Conservation (phyloP, 2,113 vertebrate species). For the Sinocyclocheilus anshuiensis region DNA sequence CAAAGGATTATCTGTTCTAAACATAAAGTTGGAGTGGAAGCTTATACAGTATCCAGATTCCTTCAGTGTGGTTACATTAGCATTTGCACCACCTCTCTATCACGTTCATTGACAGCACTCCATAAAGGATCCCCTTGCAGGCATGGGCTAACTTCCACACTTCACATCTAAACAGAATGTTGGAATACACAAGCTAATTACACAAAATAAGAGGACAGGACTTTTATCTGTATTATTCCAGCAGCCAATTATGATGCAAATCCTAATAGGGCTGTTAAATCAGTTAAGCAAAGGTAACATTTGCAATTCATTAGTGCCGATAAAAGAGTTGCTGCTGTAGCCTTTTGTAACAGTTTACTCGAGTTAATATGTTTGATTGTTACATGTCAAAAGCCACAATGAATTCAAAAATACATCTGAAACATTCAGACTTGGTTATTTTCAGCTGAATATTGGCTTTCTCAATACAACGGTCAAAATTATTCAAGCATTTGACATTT, state of each 20-base stretch:
- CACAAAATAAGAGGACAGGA: slow-evolving; percentile 59
- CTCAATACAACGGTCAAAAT: background rate
- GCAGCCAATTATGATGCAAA: slow-evolving; percentile 80
- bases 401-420: background rate
- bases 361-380: background rate
- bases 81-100: slow-evolving; percentile 39
- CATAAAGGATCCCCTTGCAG: slow-evolving; percentile 60
- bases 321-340: background rate
- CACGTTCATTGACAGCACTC: slow-evolving; percentile 55
- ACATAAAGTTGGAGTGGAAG: background rate
- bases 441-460: background rate
- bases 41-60: slow-evolving; percentile 19
- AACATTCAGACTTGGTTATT: background rate
- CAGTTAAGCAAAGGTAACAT: slow-evolving; percentile 20
- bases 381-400: background rate
- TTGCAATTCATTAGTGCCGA: slow-evolving; percentile 25
- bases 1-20: background rate
- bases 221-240: slow-evolving; percentile 69
- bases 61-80: slow-evolving; percentile 38
- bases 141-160: slow-evolving; percentile 64
- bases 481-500: background rate
- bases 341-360: background rate
- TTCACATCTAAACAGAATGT: slow-evolving; percentile 60
- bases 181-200: slow-evolving; percentile 79
- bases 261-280: slow-evolving; percentile 71